Evolutionary conservation across 2,888 invertebrate genomes (phyloP).

Genomic region (Ephialtes manifestator): DNA sequence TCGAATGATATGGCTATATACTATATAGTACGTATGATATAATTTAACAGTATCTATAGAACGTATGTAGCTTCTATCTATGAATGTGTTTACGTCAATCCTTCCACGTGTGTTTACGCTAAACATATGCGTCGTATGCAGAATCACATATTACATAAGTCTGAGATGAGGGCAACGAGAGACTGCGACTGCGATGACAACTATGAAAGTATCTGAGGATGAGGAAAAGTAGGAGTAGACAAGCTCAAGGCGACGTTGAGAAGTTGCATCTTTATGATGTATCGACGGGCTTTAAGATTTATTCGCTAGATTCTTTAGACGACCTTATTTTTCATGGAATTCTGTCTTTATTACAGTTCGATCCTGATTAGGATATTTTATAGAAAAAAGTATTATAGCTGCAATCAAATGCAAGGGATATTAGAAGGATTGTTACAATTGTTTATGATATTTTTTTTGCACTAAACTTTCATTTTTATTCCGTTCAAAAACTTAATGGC

Average conservation of each 20-base stretch:
- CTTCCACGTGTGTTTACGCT: slow-evolving; percentile 72
- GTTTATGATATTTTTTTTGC: too few relatives aligned
- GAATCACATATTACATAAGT: slow-evolving; percentile 79
- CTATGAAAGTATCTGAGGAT: not conserved
- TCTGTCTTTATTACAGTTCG: too few relatives aligned
- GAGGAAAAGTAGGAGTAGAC: slow-evolving; percentile 21
- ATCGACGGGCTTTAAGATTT: not conserved
- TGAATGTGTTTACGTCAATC: slow-evolving; percentile 28
- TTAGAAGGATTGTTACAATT: too few relatives aligned
- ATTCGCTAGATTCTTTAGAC: slow-evolving; percentile 13
- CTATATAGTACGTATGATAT: slow-evolving; percentile 21
- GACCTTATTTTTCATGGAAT: not conserved
- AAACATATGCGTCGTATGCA: slow-evolving; percentile 73
- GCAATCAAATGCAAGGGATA: too few relatives aligned
- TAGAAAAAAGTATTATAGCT: too few relatives aligned
- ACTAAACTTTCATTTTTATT: too few relatives aligned
- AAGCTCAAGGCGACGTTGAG: slow-evolving; percentile 16
- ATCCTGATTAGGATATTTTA: too few relatives aligned
- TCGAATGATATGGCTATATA: not conserved
- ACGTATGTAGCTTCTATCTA: slow-evolving; percentile 10
- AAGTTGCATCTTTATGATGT: slow-evolving; percentile 47
- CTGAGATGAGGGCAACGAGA: slow-evolving; percentile 24
- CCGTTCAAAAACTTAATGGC: too few relatives aligned
- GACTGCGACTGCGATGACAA: slow-evolving; percentile 35
- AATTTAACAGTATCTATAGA: slow-evolving; percentile 23